Conservation (phyloP, 2,797 vertebrate species). For the Sebastes vulpes region DNA sequence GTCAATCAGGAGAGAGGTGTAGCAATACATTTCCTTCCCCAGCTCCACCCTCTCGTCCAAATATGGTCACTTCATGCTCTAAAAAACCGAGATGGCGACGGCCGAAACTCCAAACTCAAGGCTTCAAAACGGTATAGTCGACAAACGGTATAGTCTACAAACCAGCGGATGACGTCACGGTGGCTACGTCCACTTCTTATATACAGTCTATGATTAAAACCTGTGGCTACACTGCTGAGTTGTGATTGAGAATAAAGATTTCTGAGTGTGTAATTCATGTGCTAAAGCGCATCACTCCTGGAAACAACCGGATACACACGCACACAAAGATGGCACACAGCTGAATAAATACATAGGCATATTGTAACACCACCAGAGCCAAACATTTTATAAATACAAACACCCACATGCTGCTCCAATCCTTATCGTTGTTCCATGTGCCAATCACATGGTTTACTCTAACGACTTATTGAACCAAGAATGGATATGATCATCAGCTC, state of each 20-base stretch:
- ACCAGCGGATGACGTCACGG: neutral
- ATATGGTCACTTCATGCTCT: neutral
- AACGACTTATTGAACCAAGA: neutral
- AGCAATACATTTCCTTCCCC: too few species aligned
- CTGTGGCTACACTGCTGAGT: constrained; percentile 13
- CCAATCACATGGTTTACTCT: constrained; percentile 9
- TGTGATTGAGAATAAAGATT: constrained; percentile 54
- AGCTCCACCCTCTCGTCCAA: neutral
- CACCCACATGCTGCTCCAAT: neutral
- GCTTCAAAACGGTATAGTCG: neutral
- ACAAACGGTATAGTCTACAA: neutral
- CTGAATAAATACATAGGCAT: constrained; percentile 9
- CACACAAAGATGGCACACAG: neutral
- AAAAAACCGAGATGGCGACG: neutral
- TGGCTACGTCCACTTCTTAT: neutral
- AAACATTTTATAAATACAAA: constrained; percentile 21
- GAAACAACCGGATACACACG: constrained; percentile 11
- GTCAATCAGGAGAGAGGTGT: too few species aligned
- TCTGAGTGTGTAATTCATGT: constrained; percentile 29
- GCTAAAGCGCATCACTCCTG: constrained; percentile 14
- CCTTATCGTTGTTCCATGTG: neutral
- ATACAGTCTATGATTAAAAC: constrained; percentile 46
- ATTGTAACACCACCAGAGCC: neutral
- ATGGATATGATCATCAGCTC: neutral
- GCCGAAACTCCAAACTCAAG: neutral